phyloP scores from a whole-genome alignment of 2,113 vertebrate genomes.

The Dendrocopos noguchii region DNA sequence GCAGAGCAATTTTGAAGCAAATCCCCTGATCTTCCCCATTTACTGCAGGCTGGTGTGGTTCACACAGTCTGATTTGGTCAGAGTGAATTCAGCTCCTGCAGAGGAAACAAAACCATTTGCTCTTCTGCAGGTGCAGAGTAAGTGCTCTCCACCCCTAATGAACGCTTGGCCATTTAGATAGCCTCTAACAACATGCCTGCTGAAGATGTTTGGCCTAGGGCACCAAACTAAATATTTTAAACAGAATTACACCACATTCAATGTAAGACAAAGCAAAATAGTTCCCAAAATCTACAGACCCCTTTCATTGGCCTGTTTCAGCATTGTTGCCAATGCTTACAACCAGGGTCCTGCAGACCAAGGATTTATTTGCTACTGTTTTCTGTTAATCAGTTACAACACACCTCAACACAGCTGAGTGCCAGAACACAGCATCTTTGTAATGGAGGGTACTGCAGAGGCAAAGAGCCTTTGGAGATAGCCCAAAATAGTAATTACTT shows the following conservation, averaged over 20 bases:
- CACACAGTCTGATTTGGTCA: not conserved
- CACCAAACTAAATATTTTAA: slow-evolving; percentile 8
- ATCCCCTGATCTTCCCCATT: slow-evolving; percentile 21
- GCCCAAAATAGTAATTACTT: slow-evolving; percentile 61
- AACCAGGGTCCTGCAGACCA: not conserved
- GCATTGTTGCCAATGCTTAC: not conserved
- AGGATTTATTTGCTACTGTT: slow-evolving; percentile 3
- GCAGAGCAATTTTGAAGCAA: slow-evolving; percentile 48
- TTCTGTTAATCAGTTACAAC: slow-evolving; percentile 24
- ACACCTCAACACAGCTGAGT: slow-evolving; percentile 7
- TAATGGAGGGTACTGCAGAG: slow-evolving; percentile 30
- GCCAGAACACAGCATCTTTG: slow-evolving; percentile 7
- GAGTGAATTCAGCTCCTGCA: not conserved
- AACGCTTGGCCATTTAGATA: not conserved
- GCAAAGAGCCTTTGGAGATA: slow-evolving; percentile 42
- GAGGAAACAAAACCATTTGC: not conserved
- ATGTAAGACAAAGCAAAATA: not conserved
- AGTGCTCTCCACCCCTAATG: slow-evolving; percentile 29
- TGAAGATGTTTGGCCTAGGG: slow-evolving; percentile 6
- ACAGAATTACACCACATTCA: not conserved
- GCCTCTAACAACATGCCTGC: slow-evolving; percentile 1
- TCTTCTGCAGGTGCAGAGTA: slow-evolving; percentile 40
- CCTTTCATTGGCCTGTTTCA: not conserved
- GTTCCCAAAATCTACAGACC: not conserved
- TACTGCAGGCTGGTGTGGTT: not conserved